These are phyloP conservation scores for Eueides isabella DNA, from an alignment of 1,140 invertebrate genomes.

Conservation along the genomic window DNA sequence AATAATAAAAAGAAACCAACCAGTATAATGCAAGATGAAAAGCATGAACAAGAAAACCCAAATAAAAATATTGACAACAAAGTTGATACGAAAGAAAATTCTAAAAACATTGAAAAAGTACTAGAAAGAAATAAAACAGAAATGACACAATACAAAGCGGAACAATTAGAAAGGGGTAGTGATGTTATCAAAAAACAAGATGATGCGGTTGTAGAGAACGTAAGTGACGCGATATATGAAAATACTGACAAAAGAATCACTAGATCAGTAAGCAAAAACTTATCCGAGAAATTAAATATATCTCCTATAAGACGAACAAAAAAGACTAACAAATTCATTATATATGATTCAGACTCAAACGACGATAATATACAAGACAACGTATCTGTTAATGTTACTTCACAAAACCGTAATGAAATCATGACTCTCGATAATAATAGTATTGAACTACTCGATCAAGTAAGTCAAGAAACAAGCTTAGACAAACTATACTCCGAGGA, in stretches of 20 bases:
- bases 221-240: not conserved
- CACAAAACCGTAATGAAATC: not conserved
- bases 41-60: not conserved
- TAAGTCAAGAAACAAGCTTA: not conserved
- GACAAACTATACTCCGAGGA: not conserved
- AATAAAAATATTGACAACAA: not conserved
- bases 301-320: constrained; percentile 38
- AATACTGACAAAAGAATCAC: constrained; percentile 49
- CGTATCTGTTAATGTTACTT: not conserved
- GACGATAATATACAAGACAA: constrained; percentile 15
- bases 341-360: constrained; percentile 47
- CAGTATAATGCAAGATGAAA: constrained; percentile 17
- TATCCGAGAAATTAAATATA: constrained; percentile 20
- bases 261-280: constrained; percentile 45
- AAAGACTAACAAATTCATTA: constrained; percentile 42
- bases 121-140: not conserved
- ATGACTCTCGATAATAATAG: not conserved
- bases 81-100: not conserved
- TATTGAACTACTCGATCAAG: not conserved
- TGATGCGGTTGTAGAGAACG: not conserved
- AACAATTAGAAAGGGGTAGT: not conserved
- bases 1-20: constrained; percentile 3
- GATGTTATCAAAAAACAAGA: not conserved
- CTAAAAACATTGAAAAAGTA: not conserved
- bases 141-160: not conserved